phyloP scores from a whole-genome alignment of 2,797 vertebrate species.

The Peromyscus eremicus region DNA sequence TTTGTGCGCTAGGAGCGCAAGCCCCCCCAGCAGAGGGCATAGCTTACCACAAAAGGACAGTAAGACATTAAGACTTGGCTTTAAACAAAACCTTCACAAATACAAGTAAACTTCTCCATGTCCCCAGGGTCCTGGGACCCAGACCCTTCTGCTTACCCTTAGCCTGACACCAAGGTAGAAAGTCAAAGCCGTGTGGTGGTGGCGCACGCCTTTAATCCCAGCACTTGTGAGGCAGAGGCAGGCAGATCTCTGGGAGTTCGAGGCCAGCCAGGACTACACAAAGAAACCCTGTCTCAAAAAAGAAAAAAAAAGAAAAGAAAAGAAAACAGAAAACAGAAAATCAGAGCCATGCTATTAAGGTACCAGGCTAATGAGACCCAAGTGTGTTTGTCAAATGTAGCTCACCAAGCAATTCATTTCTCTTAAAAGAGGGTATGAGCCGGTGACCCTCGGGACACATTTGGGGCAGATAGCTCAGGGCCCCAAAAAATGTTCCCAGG shows the following conservation, averaged over 20 bases:
- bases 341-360: neutral
- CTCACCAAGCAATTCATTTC: too few relatives aligned
- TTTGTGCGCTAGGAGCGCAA: neutral
- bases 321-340: neutral
- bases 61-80: conserved; percentile 22
- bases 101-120: too few relatives aligned
- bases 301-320: neutral
- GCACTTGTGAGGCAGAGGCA: neutral
- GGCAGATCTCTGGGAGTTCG: neutral
- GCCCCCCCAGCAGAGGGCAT: neutral
- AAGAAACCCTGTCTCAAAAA: neutral
- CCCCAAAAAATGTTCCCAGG: neutral
- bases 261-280: neutral
- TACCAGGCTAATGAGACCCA: neutral
- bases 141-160: neutral
- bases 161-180: neutral
- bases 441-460: neutral
- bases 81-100: neutral
- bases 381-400: neutral
- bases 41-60: conserved; percentile 65
- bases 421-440: neutral
- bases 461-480: neutral
- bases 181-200: neutral
- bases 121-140: neutral
- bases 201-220: neutral